Evolutionary conservation across 2,888 invertebrate species (phyloP).

Genomic region (Trachelus troglodyta): DNA sequence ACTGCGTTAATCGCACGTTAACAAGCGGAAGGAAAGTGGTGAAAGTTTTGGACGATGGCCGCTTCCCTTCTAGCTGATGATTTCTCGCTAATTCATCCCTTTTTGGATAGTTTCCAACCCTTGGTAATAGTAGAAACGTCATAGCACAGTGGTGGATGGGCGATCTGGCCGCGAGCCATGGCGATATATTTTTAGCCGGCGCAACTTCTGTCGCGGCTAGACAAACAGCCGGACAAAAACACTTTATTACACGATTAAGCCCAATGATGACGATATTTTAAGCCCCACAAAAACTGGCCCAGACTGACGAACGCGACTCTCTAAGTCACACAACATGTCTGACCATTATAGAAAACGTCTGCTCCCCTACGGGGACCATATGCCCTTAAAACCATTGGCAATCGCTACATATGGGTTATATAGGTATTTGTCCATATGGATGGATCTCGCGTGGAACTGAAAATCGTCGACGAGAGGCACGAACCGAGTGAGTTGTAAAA

Average conservation of each 20-base stretch:
- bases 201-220: constrained; percentile 31
- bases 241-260: constrained; percentile 63
- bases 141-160: background rate
- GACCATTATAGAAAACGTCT: background rate
- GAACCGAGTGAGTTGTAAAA: constrained; percentile 33
- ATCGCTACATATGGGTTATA: background rate
- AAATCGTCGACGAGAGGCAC: constrained; percentile 24
- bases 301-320: background rate
- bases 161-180: constrained; percentile 23
- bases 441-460: background rate
- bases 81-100: background rate
- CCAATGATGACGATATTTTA: constrained; percentile 56
- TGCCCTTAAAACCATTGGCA: background rate
- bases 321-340: background rate
- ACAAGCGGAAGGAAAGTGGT: background rate
- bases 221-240: constrained; percentile 59
- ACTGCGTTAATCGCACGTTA: background rate
- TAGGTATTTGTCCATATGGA: background rate
- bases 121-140: background rate
- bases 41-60: background rate
- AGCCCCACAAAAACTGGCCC: constrained; percentile 40
- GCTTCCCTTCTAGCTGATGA: background rate
- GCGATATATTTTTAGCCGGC: constrained; percentile 20
- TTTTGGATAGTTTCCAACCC: background rate
- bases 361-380: background rate